Percentiles rank a stretch among this genome's conserved stretches.
Conservation (phyloP, 2,797 vertebrate species). For the Dallia pectoralis region DNA sequence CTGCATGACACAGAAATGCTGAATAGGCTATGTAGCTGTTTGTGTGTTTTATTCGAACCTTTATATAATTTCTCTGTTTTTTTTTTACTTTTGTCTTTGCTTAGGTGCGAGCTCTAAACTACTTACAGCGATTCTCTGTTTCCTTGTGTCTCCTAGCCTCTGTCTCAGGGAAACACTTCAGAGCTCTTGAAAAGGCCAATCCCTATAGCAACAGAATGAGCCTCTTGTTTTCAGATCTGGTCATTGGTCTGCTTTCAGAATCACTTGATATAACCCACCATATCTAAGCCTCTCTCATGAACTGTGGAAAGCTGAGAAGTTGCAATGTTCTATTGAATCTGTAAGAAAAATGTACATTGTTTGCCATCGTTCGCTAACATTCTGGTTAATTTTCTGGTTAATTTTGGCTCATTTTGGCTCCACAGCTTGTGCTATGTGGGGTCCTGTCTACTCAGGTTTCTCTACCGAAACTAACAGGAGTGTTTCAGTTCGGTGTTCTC, state of each 20-base stretch:
- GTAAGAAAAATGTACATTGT: background rate
- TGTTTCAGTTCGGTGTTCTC: background rate
- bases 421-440: background rate
- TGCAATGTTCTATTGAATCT: background rate
- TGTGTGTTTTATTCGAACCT: background rate
- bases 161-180: conserved; percentile 15
- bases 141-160: background rate
- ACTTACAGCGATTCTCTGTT: background rate
- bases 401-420: too few species aligned
- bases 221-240: conserved; percentile 17
- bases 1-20: background rate
- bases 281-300: background rate
- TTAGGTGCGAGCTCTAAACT: background rate
- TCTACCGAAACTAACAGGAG: background rate
- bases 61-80: background rate
- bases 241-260: background rate
- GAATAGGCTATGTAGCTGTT: background rate
- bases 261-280: background rate
- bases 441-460: background rate
- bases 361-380: background rate
- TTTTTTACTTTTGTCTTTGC: background rate
- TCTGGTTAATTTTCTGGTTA: background rate
- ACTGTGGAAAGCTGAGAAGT: background rate
- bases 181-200: conserved; percentile 13
- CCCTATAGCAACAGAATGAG: conserved; percentile 11